Evolutionary conservation across 2,113 vertebrate genomes (phyloP).

Genomic region (Cathartes aura): DNA sequence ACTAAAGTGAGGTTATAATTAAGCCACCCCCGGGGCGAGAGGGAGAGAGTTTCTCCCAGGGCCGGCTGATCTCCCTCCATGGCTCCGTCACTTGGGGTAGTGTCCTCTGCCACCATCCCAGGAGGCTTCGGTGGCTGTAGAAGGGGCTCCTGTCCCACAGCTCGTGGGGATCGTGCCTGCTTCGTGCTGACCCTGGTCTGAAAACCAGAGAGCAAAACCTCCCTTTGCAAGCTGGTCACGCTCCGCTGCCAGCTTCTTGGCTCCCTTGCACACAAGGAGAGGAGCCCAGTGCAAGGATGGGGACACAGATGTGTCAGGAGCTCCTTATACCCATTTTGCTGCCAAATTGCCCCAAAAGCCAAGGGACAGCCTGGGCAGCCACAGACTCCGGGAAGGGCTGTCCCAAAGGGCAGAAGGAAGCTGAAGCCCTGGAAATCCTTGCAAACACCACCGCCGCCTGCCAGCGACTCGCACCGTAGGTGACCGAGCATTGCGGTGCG

Average conservation of each 20-base stretch:
- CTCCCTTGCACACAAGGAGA: background rate
- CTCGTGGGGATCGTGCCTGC: background rate
- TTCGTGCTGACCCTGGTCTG: background rate
- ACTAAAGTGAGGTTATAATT: constrained; percentile 24
- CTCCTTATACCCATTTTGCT: background rate
- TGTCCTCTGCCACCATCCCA: background rate
- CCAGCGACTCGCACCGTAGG: fast-evolving
- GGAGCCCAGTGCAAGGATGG: background rate
- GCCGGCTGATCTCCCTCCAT: background rate
- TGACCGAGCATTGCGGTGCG: fast-evolving
- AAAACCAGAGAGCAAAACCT: background rate
- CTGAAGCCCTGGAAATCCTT: background rate
- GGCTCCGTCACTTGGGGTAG: background rate
- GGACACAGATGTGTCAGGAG: background rate
- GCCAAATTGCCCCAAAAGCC: background rate
- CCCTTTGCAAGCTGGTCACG: fast-evolving
- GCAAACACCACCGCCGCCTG: background rate
- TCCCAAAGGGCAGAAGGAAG: background rate
- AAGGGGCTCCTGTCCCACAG: background rate
- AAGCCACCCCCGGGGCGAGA: background rate
- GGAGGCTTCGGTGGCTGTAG: fast-evolving
- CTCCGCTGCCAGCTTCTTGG: background rate
- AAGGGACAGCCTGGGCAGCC: background rate
- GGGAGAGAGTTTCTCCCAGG: background rate
- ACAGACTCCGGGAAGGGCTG: background rate